A percentile compares a stretch with the other conserved stretches of the same genome.
Evolutionary conservation across 2,888 invertebrate species (phyloP).

Genomic region (Campoplex capitator): DNA sequence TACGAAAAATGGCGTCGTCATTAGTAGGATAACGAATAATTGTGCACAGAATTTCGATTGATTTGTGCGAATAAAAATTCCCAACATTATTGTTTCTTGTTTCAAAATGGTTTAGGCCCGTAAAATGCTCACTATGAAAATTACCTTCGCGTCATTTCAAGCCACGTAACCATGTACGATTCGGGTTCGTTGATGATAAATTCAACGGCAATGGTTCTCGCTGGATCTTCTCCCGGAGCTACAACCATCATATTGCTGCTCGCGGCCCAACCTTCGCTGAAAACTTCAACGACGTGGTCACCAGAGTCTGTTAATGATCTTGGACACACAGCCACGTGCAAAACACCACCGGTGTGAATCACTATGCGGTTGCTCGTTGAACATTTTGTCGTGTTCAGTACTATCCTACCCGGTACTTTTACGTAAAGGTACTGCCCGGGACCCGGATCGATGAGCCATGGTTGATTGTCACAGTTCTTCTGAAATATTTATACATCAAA

Average conservation of each 20-base stretch:
- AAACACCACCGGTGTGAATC: conserved; percentile 90
- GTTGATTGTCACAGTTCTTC: conserved; percentile 92
- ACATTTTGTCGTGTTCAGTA: conserved; percentile 87
- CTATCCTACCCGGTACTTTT: conserved; percentile 89
- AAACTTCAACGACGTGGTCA: conserved; percentile 91
- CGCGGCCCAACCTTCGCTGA: conserved; percentile 92
- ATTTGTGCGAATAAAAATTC: no score
- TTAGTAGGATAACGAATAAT: no score
- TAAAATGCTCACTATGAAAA: not conserved
- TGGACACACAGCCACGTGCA: conserved; percentile 88
- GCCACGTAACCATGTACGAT: conserved; percentile 92
- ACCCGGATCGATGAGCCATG: conserved; percentile 92
- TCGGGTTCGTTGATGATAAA: conserved; percentile 91
- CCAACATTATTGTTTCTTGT: no score
- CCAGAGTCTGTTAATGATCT: conserved; percentile 85
- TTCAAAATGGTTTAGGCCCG: no score
- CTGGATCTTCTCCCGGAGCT: conserved; percentile 87
- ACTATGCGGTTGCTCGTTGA: conserved; percentile 92
- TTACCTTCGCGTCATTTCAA: conserved; percentile 91
- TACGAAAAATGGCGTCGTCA: no score
- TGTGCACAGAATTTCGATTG: no score
- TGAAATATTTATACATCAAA: conserved; percentile 82
- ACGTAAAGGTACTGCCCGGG: conserved; percentile 92
- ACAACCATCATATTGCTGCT: conserved; percentile 81
- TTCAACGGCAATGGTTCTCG: conserved; percentile 91